Evolutionary conservation across 2,797 vertebrate genomes (phyloP).

Genomic region (Salarias fasciatus): DNA sequence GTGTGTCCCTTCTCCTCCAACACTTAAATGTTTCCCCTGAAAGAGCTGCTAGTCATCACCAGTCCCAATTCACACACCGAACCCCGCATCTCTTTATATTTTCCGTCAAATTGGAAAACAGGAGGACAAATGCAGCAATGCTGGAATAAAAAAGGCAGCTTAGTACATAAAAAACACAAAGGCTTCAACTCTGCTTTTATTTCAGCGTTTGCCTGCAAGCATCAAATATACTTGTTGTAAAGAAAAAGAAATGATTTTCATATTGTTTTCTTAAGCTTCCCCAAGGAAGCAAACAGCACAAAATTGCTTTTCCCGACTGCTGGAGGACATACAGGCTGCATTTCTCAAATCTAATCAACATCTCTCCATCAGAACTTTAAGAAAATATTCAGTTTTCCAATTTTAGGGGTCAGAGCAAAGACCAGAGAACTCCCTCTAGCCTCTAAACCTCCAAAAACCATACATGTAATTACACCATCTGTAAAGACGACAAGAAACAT

Average conservation of each 20-base stretch:
- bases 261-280: slow-evolving; percentile 75
- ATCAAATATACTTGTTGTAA: slow-evolving; percentile 71
- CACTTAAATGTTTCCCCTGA: background rate
- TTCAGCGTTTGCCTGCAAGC: slow-evolving; percentile 69
- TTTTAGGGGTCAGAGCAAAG: slow-evolving; percentile 61
- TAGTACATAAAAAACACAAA: slow-evolving; percentile 41
- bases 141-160: slow-evolving; percentile 31
- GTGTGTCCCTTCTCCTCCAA: background rate
- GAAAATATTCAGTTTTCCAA: slow-evolving; percentile 71
- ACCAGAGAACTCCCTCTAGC: slow-evolving; percentile 53
- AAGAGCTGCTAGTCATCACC: slow-evolving; percentile 6
- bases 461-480: slow-evolving; percentile 62
- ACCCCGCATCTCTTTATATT: slow-evolving; percentile 11
- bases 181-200: slow-evolving; percentile 61
- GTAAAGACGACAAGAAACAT: slow-evolving; percentile 32
- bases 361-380: slow-evolving; percentile 73
- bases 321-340: slow-evolving; percentile 65
- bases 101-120: slow-evolving; percentile 26
- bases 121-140: slow-evolving; percentile 29
- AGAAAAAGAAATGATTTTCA: slow-evolving; percentile 79
- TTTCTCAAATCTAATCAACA: slow-evolving; percentile 79
- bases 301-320: slow-evolving; percentile 75
- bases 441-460: slow-evolving; percentile 60
- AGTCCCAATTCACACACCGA: slow-evolving; percentile 1
- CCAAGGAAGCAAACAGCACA: slow-evolving; percentile 69